Evolutionary conservation across 2,113 vertebrate genomes (phyloP), one percentile per base, ranked within the genome.

Genomic region (Spheniscus mendiculus): DNA sequence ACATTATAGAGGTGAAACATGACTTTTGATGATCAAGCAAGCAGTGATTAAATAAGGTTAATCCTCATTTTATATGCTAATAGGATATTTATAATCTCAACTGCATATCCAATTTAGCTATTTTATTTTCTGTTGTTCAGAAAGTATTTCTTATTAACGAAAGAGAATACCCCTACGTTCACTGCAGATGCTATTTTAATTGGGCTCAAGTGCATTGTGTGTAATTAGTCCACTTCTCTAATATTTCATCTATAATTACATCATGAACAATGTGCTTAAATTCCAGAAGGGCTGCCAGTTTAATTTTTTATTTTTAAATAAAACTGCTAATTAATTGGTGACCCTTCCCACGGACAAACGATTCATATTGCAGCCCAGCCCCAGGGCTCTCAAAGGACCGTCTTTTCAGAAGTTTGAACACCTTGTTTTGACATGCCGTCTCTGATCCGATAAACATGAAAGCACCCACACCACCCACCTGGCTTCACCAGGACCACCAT

Each of bases 161-260:
- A 97, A 97, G 97, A 97, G 95, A 98, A 97, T 97, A 98, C 87
- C 96, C 96, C 97, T 97, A 97, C 45, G 26, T 97, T 98, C 95
- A 93, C 92, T 96, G 97, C 96, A 98, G 97, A 98, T 95, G 97
- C 98, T 98, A 85, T 97, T 98, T 98, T 98, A 98, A 98, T 98
- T 98, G 97, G 98, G 94, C 98, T 98, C 98, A 94, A 98, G 97
- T 97, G 97, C 95, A 97, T 97, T 97, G 95, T 94, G 70, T 98
- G 94, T 98, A 98, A 98, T 98, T 98, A 98, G 97, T 98, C 98
- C 98, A 98, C 97, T 98, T 98, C 97, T 96, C 96, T 98, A 98
- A 98, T 98, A 98, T 98, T 98, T 98, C 97, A 98, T 98, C 97
- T 97, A 83, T 98, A 98, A 98, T 98, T 98, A 98, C 91, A 98